Conservation (phyloP, 2,888 invertebrate genomes). For the Trissolcus brochymenae region DNA sequence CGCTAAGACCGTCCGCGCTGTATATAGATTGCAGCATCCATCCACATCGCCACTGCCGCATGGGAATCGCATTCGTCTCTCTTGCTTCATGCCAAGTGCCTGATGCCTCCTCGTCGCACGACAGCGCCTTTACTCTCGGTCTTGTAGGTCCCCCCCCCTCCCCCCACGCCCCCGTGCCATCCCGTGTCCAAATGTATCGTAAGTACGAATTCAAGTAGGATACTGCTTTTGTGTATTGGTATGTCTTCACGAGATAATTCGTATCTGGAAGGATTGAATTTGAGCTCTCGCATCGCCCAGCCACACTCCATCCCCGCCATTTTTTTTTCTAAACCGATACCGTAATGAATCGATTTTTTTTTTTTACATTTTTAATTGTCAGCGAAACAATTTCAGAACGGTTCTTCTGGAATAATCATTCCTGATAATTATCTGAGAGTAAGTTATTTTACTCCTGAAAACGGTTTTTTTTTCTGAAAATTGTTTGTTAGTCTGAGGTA, state of each 20-base stretch:
- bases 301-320: too few species aligned
- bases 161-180: slow-evolving; percentile 32
- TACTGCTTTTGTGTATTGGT: slow-evolving; percentile 57
- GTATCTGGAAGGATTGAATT: slow-evolving; percentile 37
- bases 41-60: slow-evolving; percentile 68
- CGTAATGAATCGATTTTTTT: too few species aligned
- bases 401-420: too few species aligned
- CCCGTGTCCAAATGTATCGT: slow-evolving; percentile 56
- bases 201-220: slow-evolving; percentile 59
- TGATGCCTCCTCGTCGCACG: slow-evolving; percentile 54
- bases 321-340: slow-evolving; percentile 4
- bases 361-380: too few species aligned
- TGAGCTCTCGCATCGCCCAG: slow-evolving; percentile 4
- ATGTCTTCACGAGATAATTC: slow-evolving; percentile 57
- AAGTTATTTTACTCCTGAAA: too few species aligned
- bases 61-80: slow-evolving; percentile 62
- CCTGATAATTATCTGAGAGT: too few species aligned
- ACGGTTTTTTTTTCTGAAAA: too few species aligned
- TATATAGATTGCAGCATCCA: slow-evolving; percentile 67
- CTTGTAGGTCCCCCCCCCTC: slow-evolving; percentile 10
- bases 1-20: slow-evolving; percentile 74
- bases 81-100: slow-evolving; percentile 57
- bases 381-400: too few species aligned
- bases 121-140: slow-evolving; percentile 48
- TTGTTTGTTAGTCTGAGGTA: too few species aligned